Percentiles rank a stretch among this genome's conserved stretches.
Evolutionary conservation across 2,113 vertebrate genomes (phyloP).

Genomic region (Cyphomyrus discorhynchus): DNA sequence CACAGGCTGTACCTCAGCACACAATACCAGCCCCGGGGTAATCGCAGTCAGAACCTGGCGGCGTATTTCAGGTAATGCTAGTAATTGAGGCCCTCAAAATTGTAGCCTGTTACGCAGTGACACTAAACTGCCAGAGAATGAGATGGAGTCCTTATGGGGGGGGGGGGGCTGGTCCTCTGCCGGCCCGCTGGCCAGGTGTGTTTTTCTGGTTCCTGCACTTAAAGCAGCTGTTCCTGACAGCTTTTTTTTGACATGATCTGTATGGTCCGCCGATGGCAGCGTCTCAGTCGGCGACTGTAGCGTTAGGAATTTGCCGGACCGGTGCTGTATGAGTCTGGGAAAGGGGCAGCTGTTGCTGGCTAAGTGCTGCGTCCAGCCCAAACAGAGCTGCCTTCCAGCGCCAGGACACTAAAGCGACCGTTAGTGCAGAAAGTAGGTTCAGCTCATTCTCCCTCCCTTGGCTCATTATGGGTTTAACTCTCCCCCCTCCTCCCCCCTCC

Average conservation of each 20-base stretch:
- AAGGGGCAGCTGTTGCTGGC: background rate
- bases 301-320: background rate
- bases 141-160: background rate
- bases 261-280: background rate
- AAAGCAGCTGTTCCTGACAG: background rate
- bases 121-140: background rate
- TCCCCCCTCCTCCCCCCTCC: background rate
- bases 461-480: constrained; percentile 14
- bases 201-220: background rate
- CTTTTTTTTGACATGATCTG: background rate
- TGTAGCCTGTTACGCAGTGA: background rate
- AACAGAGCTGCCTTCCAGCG: background rate
- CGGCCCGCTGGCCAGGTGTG: background rate
- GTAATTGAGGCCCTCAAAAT: background rate
- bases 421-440: background rate
- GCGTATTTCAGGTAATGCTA: background rate
- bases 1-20: background rate
- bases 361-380: background rate
- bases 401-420: background rate
- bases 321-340: background rate
- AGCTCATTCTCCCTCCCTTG: background rate
- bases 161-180: background rate
- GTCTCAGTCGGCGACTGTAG: background rate
- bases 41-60: background rate
- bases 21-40: background rate